Base-by-base conservation (phyloP, 2,888 invertebrate genomes). In the Rhopalosiphum nymphaeae region DNA sequence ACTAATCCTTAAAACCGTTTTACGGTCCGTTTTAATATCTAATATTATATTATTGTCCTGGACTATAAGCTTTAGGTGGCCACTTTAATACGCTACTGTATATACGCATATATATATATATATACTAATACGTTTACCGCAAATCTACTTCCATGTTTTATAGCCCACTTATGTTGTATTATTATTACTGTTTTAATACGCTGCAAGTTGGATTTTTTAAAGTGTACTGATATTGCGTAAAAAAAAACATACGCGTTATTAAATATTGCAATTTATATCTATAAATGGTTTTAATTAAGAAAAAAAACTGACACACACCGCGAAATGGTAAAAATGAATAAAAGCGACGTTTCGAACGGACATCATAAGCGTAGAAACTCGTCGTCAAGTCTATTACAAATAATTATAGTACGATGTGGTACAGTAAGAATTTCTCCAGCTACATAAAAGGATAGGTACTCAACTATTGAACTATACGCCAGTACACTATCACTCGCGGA, bases 1-100 rank as follows among this genome's bases (percentile, higher is more conserved):
- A 87, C 92, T 92, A 88, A 92, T 92, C 92, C 88, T 53, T 36
- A 53, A 92, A 92, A 88, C 92, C 61, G 61, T 92, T 87, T 87
- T 87, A 92, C 61, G 88, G 92, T 53, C 92, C 92, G 67, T 88
- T 88, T 92, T 92, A 61, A 88, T 78, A 78, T 78, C 78, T 78
- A 36, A 78, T 78, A 78, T 78, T 36, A 78, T 78, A 78, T 67
- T 44, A 44, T 92, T 88, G 67, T 92, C 90, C 49, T 56, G 44
- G n/a, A 44, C n/a, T 42, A 36, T 4, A n/a, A 29, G 85, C 57
- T 29, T 53, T 92, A 88, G 53, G 42, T 29, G 67, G 36, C 36
- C 67, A 53, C 92, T 29, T 3, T 26, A 29, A 29, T 46, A 10
- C 57, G 29, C 57, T 16, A 44, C 29, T 16, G 29, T 16, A 61